These are phyloP conservation scores for Lasioglossum morio DNA, from an alignment of 2,888 invertebrate species.

Conservation along the genomic window DNA sequence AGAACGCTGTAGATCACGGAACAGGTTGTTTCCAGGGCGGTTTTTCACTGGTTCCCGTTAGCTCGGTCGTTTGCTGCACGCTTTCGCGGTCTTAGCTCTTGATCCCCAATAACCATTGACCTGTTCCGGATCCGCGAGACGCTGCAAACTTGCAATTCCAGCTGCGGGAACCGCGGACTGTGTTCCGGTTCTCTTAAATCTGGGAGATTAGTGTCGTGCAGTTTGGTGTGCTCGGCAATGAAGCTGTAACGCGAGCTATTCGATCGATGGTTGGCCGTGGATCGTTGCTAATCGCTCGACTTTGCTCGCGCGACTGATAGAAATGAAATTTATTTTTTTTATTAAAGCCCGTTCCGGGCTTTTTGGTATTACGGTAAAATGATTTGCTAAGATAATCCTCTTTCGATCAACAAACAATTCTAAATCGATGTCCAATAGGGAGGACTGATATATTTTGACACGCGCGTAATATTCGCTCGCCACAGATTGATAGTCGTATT, in stretches of 20 bases:
- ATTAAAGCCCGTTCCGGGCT: too few relatives aligned
- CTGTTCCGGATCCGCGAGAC: slow-evolving; percentile 2
- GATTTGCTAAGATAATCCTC: too few relatives aligned
- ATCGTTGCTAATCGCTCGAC: background rate
- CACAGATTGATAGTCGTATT: background rate
- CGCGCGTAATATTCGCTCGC: background rate
- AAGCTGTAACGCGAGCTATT: background rate
- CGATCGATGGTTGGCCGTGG: background rate
- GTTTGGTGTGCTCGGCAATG: background rate
- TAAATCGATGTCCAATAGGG: background rate
- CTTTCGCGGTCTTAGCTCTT: background rate
- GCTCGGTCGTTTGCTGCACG: background rate
- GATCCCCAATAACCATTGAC: background rate
- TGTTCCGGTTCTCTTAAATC: background rate
- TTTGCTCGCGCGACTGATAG: background rate
- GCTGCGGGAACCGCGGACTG: background rate
- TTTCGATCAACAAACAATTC: too few relatives aligned
- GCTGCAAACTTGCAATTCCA: background rate
- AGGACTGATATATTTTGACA: background rate
- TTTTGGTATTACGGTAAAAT: too few relatives aligned
- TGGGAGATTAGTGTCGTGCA: background rate
- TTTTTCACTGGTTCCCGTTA: slow-evolving; percentile 1
- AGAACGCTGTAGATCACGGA: background rate
- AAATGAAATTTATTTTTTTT: too few relatives aligned
- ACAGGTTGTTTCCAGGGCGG: background rate